phyloP scores from a whole-genome alignment of 2,113 vertebrate genomes.

The Upupa epops region DNA sequence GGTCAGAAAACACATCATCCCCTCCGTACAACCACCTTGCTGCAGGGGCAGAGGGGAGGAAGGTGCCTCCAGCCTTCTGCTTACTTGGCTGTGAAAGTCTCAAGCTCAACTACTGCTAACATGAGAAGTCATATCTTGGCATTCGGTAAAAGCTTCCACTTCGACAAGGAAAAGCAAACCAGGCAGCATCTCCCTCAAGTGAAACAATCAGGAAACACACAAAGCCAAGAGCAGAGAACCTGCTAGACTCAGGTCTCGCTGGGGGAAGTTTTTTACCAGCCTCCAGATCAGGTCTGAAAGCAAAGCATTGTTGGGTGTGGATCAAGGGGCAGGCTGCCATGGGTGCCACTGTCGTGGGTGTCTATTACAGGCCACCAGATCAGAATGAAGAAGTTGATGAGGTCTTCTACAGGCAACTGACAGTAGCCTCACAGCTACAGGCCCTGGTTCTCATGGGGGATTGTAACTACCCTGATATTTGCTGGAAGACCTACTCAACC shows the following conservation, averaged over 20 bases:
- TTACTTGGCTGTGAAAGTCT: not conserved
- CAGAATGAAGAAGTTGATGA: too few species aligned
- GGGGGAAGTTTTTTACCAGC: not conserved
- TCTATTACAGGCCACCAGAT: too few species aligned
- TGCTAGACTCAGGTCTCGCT: not conserved
- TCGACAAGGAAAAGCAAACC: not conserved
- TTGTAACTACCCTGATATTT: too few species aligned
- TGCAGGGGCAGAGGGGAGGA: not conserved
- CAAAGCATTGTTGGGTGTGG: too few species aligned
- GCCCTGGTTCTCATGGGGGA: too few species aligned
- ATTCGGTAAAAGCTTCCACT: not conserved
- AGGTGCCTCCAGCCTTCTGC: not conserved
- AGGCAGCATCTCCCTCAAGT: not conserved
- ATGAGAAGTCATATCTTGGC: not conserved
- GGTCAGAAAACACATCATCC: not conserved
- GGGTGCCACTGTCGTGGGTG: too few species aligned
- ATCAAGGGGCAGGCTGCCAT: too few species aligned
- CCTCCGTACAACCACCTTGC: not conserved
- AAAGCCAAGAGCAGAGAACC: not conserved
- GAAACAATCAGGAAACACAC: not conserved
- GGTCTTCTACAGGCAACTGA: too few species aligned
- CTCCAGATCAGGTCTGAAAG: not conserved
- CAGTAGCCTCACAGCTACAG: too few species aligned
- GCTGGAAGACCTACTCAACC: too few species aligned
- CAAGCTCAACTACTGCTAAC: not conserved